Percentiles rank a stretch among this genome's conserved stretches.
Conservation (phyloP, 2,888 invertebrate species). For the Rhingia campestris region DNA sequence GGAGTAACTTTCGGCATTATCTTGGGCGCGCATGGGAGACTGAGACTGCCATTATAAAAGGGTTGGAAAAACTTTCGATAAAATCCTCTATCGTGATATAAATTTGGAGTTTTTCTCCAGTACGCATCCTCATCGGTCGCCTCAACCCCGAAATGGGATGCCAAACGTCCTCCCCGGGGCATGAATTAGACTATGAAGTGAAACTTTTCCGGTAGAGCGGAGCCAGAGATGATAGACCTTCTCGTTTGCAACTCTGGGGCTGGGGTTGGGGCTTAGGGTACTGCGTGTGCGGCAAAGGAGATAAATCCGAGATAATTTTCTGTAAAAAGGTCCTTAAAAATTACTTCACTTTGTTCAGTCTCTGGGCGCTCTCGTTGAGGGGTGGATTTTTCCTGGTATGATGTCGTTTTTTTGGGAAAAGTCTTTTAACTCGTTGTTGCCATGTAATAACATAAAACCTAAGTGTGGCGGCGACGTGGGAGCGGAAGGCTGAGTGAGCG, state of each 20-base stretch:
- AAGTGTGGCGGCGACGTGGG: conserved; percentile 72
- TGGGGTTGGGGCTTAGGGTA: too few relatives aligned
- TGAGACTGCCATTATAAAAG: conserved; percentile 53
- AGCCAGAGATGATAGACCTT: conserved; percentile 63
- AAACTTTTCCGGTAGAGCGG: conserved; percentile 53
- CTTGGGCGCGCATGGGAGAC: conserved; percentile 45
- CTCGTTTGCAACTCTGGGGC: conserved; percentile 38
- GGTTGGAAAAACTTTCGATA: conserved; percentile 73
- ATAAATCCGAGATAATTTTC: conserved; percentile 75
- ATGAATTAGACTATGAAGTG: conserved; percentile 68
- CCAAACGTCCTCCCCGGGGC: conserved; percentile 58
- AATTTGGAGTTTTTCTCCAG: conserved; percentile 67
- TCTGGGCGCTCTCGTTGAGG: conserved; percentile 9
- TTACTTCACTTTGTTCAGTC: conserved; percentile 54
- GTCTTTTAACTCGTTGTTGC: conserved; percentile 75
- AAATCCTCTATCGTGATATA: conserved; percentile 74
- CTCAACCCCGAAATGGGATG: conserved; percentile 55
- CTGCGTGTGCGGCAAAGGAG: conserved; percentile 69
- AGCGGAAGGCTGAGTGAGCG: conserved; percentile 45
- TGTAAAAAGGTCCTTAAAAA: conserved; percentile 75
- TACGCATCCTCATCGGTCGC: conserved; percentile 27
- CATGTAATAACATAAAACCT: conserved; percentile 75
- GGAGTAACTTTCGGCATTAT: conserved; percentile 69
- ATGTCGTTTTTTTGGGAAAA: conserved; percentile 58
- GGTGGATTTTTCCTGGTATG: conserved; percentile 30